phyloP scores from a whole-genome alignment of 2,113 vertebrate genomes.

The Zosterops lateralis region DNA sequence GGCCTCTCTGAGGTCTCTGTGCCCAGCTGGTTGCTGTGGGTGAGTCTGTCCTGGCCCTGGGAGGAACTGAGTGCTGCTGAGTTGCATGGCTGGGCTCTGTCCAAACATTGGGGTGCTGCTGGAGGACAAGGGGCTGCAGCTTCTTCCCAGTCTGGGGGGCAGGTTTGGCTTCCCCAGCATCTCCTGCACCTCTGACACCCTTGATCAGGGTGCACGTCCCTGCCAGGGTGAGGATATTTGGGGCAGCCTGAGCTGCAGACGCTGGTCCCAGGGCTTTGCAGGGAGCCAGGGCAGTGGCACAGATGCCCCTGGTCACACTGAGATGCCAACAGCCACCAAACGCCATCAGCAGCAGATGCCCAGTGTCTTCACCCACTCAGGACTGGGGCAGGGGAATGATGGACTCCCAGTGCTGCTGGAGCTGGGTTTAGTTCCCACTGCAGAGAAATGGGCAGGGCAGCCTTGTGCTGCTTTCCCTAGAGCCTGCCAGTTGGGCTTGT shows the following conservation, averaged over 20 bases:
- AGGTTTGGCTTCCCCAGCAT: neutral
- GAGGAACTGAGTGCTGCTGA: neutral
- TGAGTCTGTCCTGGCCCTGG: neutral
- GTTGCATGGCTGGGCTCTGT: neutral
- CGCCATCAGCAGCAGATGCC: neutral
- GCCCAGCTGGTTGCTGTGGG: neutral
- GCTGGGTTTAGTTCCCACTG: neutral
- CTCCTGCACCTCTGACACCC: neutral
- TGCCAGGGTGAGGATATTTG: fast-evolving
- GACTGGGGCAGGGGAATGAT: neutral
- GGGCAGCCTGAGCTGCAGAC: neutral
- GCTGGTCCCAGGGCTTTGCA: neutral
- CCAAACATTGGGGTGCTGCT: neutral
- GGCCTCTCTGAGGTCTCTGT: neutral
- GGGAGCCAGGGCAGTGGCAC: neutral
- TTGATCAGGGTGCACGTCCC: neutral
- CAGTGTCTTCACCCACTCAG: fast-evolving
- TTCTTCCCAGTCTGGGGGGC: fast-evolving
- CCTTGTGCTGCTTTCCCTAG: neutral
- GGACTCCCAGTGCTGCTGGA: fast-evolving
- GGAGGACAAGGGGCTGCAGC: neutral
- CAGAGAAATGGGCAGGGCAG: neutral
- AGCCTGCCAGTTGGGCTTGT: neutral
- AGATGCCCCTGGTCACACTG: fast-evolving
- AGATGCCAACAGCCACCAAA: neutral